Evolutionary conservation across 2,888 invertebrate genomes (phyloP), one percentile per base, ranked within the genome.

Genomic region (Enoplolaimus lenunculus): DNA sequence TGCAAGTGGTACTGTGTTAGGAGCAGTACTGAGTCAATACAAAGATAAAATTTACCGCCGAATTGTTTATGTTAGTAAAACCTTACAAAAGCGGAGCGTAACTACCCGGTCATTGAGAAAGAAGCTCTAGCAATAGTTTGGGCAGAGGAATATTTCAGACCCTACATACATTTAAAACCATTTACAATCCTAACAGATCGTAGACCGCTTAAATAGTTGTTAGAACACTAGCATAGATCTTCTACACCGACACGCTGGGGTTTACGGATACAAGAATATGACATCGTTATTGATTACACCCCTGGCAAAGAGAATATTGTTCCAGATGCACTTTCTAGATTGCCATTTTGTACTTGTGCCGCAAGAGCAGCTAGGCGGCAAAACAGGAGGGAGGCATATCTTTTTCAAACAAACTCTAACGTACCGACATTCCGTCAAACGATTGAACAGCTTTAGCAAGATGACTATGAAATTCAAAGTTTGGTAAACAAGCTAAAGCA

Each of bases 91-190:
- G 30, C 28, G 30, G 64, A 62, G 26, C 64, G 64, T 13, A 29
- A 34, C 31, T 66, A 66, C 34, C 34, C 67, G 3, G 67, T 34
- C 13, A 7, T 31, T 31, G 67, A 66, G 31, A 21, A 66, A 34
- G 33, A 66, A 34, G 67, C 67, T 13, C 31, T 66, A 30, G 67
- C 33, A 2, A 34, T 31, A 26, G 67, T 66, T n/a, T 66, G 67
- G 28, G 28, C 67, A 3, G 26, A n/a, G 7, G 28, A 66, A n/a
- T 66, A 66, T n/a, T 66, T 45, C 45, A 7, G 45, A 21, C 45
- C 45, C 7, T 45, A 45, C 45, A 45, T 45, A 45, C 45, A 45
- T 21, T 21, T 7, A 13, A 45, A 45, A 45, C 45, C 45, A 13
- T 45, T 45, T 21, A 21, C 7, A 45, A 45, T 45, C 21, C 21